Base-by-base conservation (phyloP, 2,888 invertebrate genomes). In the Watsonalla cultraria region DNA sequence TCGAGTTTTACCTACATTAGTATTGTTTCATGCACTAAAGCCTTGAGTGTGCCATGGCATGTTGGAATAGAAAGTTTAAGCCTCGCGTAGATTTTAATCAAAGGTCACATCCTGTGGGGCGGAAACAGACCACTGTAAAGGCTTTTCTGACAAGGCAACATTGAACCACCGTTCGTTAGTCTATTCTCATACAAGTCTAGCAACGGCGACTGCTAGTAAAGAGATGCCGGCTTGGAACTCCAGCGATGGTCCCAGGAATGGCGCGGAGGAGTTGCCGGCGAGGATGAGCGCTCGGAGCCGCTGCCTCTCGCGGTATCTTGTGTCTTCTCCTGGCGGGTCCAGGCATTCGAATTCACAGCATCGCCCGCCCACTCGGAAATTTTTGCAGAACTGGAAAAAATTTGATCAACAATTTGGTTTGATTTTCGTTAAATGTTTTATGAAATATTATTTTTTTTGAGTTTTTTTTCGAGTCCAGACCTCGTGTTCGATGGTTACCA, bases 281-380 rank as follows among this genome's bases (percentile, higher is more conserved):
- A 93, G 82, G 65, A 93, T 93, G 64, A 93, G 91, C 11, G 92
- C 93, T 0, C 93, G 85, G 52, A 93, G 91, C 14, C 93, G 84
- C 78, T 93, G 87, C 46, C 93, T 80, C 71, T 93, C 92, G 64
- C 91, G 89, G 80, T 93, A 93, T 51, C 91, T 80, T 54, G 84
- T 90, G 76, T 93, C 93, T 68, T 94, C 93, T 0, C 94, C 94
- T 0, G 94, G 94, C 0, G 94, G 94, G 83, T 97, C 96, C 66
- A 96, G 91, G 82, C 97, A 98, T 76, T 95, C 94, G 84, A 97
- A 97, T 78, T 97, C 96, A 80, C 97, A 97, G 88, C 97, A 98
- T 57, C 95, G 92, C 76, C 94, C 94, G 52, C 96, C 96, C 51
- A 96, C 95, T 51, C 95, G 93, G 84, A 96, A 96, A 76, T 94